phyloP scores from a whole-genome alignment of 2,797 vertebrate genomes.

The Notamacropus eugenii region DNA sequence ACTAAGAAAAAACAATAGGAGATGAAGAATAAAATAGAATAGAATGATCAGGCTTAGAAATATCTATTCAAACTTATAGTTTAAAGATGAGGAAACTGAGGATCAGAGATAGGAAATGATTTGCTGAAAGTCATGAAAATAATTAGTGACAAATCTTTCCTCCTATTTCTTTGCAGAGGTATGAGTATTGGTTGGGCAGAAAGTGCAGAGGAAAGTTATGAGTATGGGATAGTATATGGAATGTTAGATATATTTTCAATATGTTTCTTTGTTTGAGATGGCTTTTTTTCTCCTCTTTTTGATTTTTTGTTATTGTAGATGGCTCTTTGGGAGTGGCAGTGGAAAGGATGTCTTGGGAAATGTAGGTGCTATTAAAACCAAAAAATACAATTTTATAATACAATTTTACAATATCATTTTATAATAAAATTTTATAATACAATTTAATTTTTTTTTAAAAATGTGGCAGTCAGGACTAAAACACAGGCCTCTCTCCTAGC shows the following conservation, averaged over 20 bases:
- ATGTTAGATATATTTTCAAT: neutral
- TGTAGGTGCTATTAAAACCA: neutral
- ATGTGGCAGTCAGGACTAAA: neutral
- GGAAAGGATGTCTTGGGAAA: neutral
- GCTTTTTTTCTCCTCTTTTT: neutral
- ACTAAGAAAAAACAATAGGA: neutral
- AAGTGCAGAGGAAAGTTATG: neutral
- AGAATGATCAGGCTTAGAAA: neutral
- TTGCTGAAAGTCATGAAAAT: neutral
- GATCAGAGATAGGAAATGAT: neutral
- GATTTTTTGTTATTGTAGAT: neutral
- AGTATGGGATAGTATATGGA: neutral
- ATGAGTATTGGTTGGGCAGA: neutral
- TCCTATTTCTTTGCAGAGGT: neutral
- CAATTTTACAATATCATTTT: neutral
- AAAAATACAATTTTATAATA: neutral
- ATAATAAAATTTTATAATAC: neutral
- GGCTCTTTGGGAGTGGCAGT: neutral
- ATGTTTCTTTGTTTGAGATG: neutral
- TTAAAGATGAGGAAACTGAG: neutral
- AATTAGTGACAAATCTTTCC: neutral
- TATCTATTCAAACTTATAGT: neutral
- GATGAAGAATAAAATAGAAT: neutral
- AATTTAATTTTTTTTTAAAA: neutral
- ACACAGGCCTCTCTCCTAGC: neutral